Evolutionary conservation across 92 coral and sea anemone genomes (phyloP).

Genomic region (Epizoanthus scotinus): DNA sequence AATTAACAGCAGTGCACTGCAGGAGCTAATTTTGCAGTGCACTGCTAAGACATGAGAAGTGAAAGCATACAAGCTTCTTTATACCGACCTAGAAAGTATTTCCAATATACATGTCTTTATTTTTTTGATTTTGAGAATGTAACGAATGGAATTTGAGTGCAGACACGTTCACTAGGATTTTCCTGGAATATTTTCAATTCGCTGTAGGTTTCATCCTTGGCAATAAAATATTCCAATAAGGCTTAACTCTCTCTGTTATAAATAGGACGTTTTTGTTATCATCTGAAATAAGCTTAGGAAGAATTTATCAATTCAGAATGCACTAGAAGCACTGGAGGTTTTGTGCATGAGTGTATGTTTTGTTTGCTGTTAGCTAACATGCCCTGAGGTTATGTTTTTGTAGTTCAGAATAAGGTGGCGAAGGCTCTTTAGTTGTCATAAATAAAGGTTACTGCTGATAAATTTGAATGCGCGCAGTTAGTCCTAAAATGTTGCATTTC

Average conservation of each 20-base stretch:
- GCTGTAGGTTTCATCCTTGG: background rate
- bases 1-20: background rate
- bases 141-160: background rate
- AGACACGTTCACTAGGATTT: background rate
- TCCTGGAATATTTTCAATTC: background rate
- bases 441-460: background rate
- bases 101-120: too few species aligned
- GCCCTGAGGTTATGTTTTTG: background rate
- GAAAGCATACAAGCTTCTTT: background rate
- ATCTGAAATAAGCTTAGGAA: background rate
- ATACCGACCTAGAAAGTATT: constrained; percentile 1
- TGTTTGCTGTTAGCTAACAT: background rate
- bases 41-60: background rate
- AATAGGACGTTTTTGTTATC: background rate
- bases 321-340: background rate
- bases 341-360: background rate
- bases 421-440: constrained; percentile 29
- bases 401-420: background rate
- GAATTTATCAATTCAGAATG: background rate
- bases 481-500: background rate
- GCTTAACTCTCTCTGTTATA: background rate
- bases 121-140: background rate
- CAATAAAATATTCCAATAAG: background rate
- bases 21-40: constrained; percentile 10
- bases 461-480: background rate